Evolutionary conservation across 30 jellyfish, hydroid and myxozoan genomes (phyloP), one percentile per base, ranked within the genome.

Genomic region (Hydra vulgaris): DNA sequence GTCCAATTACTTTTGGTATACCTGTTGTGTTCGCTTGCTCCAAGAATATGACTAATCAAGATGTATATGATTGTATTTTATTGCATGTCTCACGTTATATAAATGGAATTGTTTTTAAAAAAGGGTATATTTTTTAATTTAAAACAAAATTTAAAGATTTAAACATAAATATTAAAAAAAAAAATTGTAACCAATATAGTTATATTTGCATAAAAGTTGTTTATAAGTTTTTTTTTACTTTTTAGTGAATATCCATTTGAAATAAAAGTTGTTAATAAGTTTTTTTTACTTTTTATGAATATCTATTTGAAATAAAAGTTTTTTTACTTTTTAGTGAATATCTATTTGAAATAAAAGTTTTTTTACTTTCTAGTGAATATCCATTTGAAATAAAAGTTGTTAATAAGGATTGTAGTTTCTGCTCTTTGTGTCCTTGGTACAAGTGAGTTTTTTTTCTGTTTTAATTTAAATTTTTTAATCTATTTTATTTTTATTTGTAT

Each of bases 361-460:
- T 69, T 1, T 3, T 69, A 3, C n/a, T 5, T 69, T 24, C 15
- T 15, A 69, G 25, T 69, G 27, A 69, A 69, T 21, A 21, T 15
- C 76, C 25, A 24, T 91, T 91, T 76, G 87, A 86, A 70, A 73
- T 91, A 78, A 85, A 85, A 72, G 66, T 73, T 54, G 97, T 91
- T 8, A 89, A 79, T 18, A 76, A 79, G 75, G 96, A 91, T 56
- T 95, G 97, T 4, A 89, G 84, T 54, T 91, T 80, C 86, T 91
- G 97, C 82, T 84, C 87, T 19, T 67, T 70, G 71, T 91, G 97
- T 53, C 97, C 97, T 7, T 91, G 97, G 97, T 91, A 86, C 86
- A 85, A 83, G 97, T 91, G 81, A 73, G 95, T 70, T 16, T 24
- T n/a, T 8, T 7, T 69, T 53, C 26, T 22, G 8, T 40, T 40